Evolutionary conservation across 2,888 invertebrate genomes (phyloP).

Genomic region (Tinea trinotella): DNA sequence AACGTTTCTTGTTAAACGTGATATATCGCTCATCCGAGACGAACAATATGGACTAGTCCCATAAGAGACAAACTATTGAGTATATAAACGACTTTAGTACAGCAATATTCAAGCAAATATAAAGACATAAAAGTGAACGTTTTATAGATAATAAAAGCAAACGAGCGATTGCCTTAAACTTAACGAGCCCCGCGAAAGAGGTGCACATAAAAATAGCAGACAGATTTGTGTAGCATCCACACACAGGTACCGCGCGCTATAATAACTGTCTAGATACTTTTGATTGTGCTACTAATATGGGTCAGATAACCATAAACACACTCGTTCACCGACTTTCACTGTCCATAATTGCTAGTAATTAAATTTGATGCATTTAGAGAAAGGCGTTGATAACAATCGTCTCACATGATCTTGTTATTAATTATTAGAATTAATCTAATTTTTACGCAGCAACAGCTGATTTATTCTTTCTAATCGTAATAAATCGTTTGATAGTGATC

Average conservation of each 20-base stretch:
- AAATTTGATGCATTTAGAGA: conserved; percentile 20
- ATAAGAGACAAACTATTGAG: background rate
- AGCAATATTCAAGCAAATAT: conserved; percentile 19
- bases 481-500: background rate
- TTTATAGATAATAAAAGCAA: conserved; percentile 23
- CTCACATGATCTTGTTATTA: conserved; percentile 12
- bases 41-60: background rate
- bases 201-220: conserved; percentile 18
- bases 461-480: background rate
- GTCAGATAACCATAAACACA: conserved; percentile 14
- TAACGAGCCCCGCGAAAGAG: conserved; percentile 20
- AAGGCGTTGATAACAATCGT: conserved; percentile 19
- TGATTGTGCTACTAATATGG: conserved; percentile 5
- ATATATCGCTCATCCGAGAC: background rate
- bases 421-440: conserved; percentile 9
- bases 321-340: conserved; percentile 16
- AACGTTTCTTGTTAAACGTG: background rate
- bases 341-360: conserved; percentile 18
- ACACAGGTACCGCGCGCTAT: conserved; percentile 12
- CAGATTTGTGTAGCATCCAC: background rate
- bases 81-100: conserved; percentile 10
- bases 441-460: background rate
- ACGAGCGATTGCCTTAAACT: conserved; percentile 19
- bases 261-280: conserved; percentile 20
- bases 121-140: conserved; percentile 23